Evolutionary conservation across 2,113 vertebrate genomes (phyloP).

Genomic region (Periophthalmodon schlosseri): DNA sequence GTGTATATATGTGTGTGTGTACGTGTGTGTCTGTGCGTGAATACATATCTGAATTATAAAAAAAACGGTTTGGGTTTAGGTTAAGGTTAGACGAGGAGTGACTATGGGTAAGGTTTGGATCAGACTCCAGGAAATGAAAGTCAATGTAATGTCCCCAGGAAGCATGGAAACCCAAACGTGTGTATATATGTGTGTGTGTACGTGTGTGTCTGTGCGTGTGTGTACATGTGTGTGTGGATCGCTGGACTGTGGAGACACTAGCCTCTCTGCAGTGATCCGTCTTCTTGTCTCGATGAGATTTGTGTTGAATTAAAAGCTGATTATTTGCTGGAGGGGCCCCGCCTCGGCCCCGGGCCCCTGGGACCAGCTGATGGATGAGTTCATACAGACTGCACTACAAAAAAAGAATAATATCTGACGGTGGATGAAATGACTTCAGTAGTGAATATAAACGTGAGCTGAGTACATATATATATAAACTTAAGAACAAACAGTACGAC

Average conservation of each 20-base stretch:
- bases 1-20: too few relatives aligned
- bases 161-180: too few relatives aligned
- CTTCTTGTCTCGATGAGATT: constrained; percentile 67
- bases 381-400: constrained; percentile 27
- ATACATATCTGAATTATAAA: too few relatives aligned
- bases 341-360: constrained; percentile 46
- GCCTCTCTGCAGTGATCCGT: constrained; percentile 58
- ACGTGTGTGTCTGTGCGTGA: too few relatives aligned
- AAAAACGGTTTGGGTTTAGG: too few relatives aligned
- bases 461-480: too few relatives aligned
- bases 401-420: background rate
- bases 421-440: background rate
- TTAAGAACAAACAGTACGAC: too few relatives aligned
- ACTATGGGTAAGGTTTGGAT: too few relatives aligned
- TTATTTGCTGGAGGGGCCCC: constrained; percentile 73
- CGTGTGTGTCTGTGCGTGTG: background rate
- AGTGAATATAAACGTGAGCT: too few relatives aligned
- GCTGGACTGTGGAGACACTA: constrained; percentile 40
- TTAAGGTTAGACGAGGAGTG: too few relatives aligned
- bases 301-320: constrained; percentile 79
- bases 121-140: too few relatives aligned
- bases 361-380: constrained; percentile 74
- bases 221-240: background rate
- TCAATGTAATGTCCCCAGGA: too few relatives aligned
- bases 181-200: background rate